phyloP scores from a whole-genome alignment of 2,888 invertebrate species.

The Pyralis farinalis region DNA sequence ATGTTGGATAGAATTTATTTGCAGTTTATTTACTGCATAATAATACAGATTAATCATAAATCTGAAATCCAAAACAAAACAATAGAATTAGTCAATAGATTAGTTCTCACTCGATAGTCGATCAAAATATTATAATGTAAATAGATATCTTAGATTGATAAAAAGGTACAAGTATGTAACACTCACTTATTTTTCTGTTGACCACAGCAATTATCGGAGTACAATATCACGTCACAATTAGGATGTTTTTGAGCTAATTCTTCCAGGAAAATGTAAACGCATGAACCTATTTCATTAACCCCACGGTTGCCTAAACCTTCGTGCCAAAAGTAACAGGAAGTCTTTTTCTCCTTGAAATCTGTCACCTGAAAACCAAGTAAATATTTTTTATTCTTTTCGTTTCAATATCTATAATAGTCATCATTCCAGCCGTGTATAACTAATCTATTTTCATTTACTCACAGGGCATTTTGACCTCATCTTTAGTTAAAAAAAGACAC shows the following conservation, averaged over 20 bases:
- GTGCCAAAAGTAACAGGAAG: conserved; percentile 18
- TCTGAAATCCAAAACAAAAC: conserved; percentile 2
- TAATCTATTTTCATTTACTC: conserved; percentile 4
- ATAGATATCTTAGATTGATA: conserved; percentile 3
- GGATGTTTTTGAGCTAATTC: conserved; percentile 6
- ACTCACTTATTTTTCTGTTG: conserved; percentile 11
- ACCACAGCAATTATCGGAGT: conserved; percentile 14
- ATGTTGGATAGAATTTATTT: conserved; percentile 11
- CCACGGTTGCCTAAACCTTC: conserved; percentile 11
- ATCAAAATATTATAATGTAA: conserved; percentile 1
- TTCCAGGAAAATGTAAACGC: conserved; percentile 1
- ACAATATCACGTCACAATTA: conserved; percentile 7
- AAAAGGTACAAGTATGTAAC: conserved; percentile 1
- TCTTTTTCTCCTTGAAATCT: conserved; percentile 12
- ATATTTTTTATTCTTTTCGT: conserved; percentile 2
- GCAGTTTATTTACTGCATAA: conserved; percentile 8
- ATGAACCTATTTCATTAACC: conserved; percentile 11
- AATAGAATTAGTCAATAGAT: no score
- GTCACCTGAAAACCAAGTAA: conserved; percentile 5
- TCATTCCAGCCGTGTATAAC: conserved; percentile 2
- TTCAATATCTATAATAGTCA: conserved; percentile 1
- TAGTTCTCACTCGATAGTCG: no score
- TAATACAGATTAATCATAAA: conserved; percentile 11
- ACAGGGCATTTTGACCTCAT: conserved; percentile 1
- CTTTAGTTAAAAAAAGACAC: no score